Conservation (phyloP, 2,797 vertebrate species). For the Lates japonicus region DNA sequence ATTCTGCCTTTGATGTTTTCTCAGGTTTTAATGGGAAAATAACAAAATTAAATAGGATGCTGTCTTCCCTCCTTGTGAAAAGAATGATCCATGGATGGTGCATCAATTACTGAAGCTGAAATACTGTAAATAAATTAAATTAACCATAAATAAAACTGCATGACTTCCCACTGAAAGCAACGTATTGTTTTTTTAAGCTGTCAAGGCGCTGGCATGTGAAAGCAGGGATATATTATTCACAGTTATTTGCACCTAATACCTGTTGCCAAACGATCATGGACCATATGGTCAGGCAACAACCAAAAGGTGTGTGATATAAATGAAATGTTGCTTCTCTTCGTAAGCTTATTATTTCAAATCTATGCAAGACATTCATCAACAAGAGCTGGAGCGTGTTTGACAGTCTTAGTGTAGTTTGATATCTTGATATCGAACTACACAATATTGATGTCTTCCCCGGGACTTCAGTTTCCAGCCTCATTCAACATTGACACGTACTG, state of each 20-base stretch:
- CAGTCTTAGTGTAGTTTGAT: neutral
- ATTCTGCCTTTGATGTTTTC: constrained; percentile 87
- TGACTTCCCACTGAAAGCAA: constrained; percentile 55
- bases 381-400: neutral
- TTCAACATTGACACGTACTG: neutral
- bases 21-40: constrained; percentile 86
- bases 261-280: constrained; percentile 52
- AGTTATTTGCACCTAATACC: constrained; percentile 49
- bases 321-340: neutral
- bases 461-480: neutral
- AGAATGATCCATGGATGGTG: constrained; percentile 74
- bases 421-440: no score
- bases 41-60: constrained; percentile 83
- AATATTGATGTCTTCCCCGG: neutral
- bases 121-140: constrained; percentile 81
- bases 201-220: constrained; percentile 41
- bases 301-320: constrained; percentile 18
- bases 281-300: constrained; percentile 36
- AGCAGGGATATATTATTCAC: constrained; percentile 44
- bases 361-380: constrained; percentile 12
- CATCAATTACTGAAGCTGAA: constrained; percentile 76
- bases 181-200: constrained; percentile 61
- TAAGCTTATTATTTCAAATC: constrained; percentile 29
- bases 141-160: constrained; percentile 69
- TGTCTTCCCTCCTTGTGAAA: constrained; percentile 71